Percentiles rank a stretch among this genome's conserved stretches.
Evolutionary conservation across 1,140 invertebrate genomes (phyloP).

Genomic region (Charaxes varanes): DNA sequence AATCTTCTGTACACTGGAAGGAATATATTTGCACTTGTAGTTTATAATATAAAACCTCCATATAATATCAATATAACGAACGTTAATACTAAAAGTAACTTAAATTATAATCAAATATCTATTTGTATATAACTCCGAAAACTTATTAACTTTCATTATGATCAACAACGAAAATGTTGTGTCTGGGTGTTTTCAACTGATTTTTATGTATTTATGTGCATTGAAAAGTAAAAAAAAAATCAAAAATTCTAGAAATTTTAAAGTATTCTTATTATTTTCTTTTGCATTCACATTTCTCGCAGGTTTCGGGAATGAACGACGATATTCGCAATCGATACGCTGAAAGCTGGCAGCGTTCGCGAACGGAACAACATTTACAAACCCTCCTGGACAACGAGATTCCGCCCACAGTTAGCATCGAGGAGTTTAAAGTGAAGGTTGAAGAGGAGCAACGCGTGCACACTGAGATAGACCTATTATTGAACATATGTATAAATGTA

Average conservation of each 20-base stretch:
- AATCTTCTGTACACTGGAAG: too few relatives aligned
- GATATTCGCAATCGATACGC: constrained; percentile 35
- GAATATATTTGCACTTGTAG: too few relatives aligned
- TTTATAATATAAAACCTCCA: too few relatives aligned
- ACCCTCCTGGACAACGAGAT: constrained; percentile 30
- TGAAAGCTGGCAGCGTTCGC: constrained; percentile 36
- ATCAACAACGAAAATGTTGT: too few relatives aligned
- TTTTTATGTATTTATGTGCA: too few relatives aligned
- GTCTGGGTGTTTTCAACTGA: too few relatives aligned
- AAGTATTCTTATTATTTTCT: constrained; percentile 4
- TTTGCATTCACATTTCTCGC: background rate
- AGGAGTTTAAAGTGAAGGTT: constrained; percentile 25
- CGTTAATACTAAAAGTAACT: too few relatives aligned
- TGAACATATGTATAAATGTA: constrained; percentile 38
- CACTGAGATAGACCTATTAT: constrained; percentile 37
- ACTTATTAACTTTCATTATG: too few relatives aligned
- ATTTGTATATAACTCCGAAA: too few relatives aligned
- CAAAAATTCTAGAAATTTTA: background rate
- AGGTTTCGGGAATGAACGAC: constrained; percentile 34
- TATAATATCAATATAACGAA: too few relatives aligned
- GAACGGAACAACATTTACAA: constrained; percentile 35
- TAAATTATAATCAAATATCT: too few relatives aligned
- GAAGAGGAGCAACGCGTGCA: constrained; percentile 46
- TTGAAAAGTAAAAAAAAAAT: too few relatives aligned
- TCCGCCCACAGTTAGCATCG: constrained; percentile 15